Evolutionary conservation across 2,113 vertebrate species (phyloP).

Genomic region (Chloropsis cyanopogon): DNA sequence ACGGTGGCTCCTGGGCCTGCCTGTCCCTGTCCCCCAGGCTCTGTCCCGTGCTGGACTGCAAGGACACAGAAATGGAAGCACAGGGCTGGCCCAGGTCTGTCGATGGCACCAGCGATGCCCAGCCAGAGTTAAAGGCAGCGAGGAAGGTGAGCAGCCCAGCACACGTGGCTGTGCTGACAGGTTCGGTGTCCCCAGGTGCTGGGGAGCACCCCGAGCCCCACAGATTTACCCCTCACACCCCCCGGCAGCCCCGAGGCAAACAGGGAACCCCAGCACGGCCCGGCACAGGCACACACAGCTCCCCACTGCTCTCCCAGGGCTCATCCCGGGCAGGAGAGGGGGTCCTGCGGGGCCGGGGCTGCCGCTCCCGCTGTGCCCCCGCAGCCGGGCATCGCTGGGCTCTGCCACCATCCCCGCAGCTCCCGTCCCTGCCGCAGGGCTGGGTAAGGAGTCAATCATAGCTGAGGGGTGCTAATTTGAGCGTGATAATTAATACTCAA

Average conservation of each 20-base stretch:
- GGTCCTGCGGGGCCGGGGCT: too few species aligned
- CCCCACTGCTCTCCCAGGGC: not conserved
- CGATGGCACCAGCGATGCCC: accelerated
- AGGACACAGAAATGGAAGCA: not conserved
- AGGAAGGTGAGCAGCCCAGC: accelerated
- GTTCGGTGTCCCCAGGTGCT: accelerated
- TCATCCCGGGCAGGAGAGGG: too few species aligned
- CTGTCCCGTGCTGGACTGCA: accelerated
- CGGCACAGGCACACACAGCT: accelerated
- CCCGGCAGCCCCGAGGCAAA: accelerated
- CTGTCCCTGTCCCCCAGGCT: not conserved
- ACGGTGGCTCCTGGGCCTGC: accelerated
- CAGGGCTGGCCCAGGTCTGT: accelerated
- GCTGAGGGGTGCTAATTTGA: not conserved
- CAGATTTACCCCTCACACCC: not conserved
- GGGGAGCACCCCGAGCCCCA: not conserved
- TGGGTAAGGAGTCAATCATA: accelerated
- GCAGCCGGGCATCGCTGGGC: accelerated
- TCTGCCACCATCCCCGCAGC: accelerated
- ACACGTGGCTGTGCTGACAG: accelerated
- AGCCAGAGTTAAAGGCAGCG: accelerated
- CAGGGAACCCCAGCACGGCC: not conserved
- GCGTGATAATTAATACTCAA: not conserved
- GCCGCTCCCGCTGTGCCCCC: too few species aligned
- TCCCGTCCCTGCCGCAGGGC: accelerated